Conservation (phyloP, 1,140 invertebrate species). For the Augochlora pura region DNA sequence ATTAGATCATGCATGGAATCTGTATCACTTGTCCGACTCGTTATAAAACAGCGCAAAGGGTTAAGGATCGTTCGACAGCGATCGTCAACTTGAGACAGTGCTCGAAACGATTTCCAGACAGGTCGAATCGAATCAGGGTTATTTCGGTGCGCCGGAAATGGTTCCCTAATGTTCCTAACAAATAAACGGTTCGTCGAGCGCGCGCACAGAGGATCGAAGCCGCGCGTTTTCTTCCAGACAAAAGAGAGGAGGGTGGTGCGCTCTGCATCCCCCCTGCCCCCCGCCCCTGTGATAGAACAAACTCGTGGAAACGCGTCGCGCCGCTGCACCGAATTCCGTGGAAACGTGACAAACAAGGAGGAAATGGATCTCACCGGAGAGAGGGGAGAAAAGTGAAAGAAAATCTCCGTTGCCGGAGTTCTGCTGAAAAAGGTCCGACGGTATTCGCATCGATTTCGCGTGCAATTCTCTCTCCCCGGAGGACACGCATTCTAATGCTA, state of each 20-base stretch:
- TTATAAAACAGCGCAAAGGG: too few relatives aligned
- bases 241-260: too few relatives aligned
- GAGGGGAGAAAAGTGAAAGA: neutral
- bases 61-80: too few relatives aligned
- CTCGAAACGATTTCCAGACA: neutral
- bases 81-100: too few relatives aligned
- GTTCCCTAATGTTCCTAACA: neutral
- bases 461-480: neutral
- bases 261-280: too few relatives aligned
- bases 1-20: too few relatives aligned
- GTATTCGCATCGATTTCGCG: slow-evolving; percentile 5
- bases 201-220: neutral
- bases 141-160: neutral
- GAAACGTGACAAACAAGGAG: slow-evolving; percentile 25
- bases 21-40: too few relatives aligned
- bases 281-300: neutral
- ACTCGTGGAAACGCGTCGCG: neutral
- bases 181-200: neutral
- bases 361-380: too few relatives aligned
- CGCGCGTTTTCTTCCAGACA: neutral
- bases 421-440: neutral
- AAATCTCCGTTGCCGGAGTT: neutral
- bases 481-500: slow-evolving; percentile 11
- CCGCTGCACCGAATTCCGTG: neutral
- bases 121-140: neutral